Conservation (phyloP, 2,113 vertebrate genomes). For the Clinocottus analis region DNA sequence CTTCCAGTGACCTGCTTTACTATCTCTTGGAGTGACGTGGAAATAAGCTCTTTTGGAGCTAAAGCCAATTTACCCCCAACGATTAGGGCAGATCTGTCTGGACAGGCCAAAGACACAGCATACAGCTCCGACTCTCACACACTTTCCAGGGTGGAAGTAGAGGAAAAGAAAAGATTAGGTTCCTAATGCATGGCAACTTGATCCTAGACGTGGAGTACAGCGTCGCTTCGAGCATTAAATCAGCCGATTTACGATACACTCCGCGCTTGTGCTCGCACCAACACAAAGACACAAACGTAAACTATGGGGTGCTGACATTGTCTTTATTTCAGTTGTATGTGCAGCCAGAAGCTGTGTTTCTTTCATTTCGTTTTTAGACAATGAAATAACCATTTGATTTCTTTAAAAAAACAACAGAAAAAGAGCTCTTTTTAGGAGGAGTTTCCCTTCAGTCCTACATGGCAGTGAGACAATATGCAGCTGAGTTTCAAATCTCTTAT, state of each 20-base stretch:
- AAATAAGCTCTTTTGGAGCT: slow-evolving; percentile 84
- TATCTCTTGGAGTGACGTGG: slow-evolving; percentile 78
- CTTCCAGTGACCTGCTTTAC: slow-evolving; percentile 80
- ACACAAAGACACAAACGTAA: slow-evolving; percentile 42
- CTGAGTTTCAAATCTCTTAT: slow-evolving; percentile 50
- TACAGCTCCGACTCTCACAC: slow-evolving; percentile 48
- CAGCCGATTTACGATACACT: neutral
- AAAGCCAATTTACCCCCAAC: slow-evolving; percentile 85
- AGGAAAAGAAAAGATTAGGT: slow-evolving; percentile 22
- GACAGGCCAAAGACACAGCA: slow-evolving; percentile 65
- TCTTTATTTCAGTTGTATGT: slow-evolving; percentile 76
- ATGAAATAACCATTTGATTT: slow-evolving; percentile 51
- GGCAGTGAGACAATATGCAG: slow-evolving; percentile 66
- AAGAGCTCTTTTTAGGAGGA: slow-evolving; percentile 48
- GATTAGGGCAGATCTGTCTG: slow-evolving; percentile 84
- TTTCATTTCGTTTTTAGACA: slow-evolving; percentile 60
- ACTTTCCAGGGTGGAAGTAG: neutral
- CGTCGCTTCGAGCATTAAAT: neutral
- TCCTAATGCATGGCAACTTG: neutral
- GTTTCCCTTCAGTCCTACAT: slow-evolving; percentile 61
- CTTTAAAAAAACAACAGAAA: slow-evolving; percentile 39
- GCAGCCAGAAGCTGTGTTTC: slow-evolving; percentile 60
- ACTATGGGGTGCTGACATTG: slow-evolving; percentile 65
- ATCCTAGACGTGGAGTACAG: neutral
- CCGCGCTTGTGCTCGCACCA: neutral